Base-by-base conservation (phyloP, 1,140 invertebrate species). In the Sipha flava region DNA sequence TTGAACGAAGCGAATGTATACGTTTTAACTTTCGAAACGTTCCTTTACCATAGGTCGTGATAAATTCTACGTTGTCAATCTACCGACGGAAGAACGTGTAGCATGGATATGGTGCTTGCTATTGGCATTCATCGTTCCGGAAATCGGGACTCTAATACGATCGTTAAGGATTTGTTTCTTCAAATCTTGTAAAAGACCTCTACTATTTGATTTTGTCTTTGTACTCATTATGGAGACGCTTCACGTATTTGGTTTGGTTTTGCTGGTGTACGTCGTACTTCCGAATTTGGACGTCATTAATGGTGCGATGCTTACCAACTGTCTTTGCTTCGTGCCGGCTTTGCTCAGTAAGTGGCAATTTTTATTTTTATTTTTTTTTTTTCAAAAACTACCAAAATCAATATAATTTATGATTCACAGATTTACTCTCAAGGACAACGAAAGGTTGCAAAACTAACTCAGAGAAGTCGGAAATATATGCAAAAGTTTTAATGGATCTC, bases 101-200 rank as follows among this genome's bases (percentile, higher is more conserved):
- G 93, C 92, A 12, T 97, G 95, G 95, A 94, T 94, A 85, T 97
- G 95, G 95, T 94, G 93, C 77, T 86, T 97, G n/a, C 87, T 96
- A 45, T 92, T 95, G 81, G 92, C 92, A 1, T 95, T 94, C 83
- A 88, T 93, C 1, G 89, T 95, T 49, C 95, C 95, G 0, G 95
- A 97, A 86, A 86, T 96, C 31, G 94, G 95, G 10, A 91, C 94
- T 0, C 86, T 95, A 16, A 92, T 96, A 82, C 88, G 95, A 59
- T 92, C 94, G 18, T 87, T 91, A 2, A 89, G 95, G 82, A 96
- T 96, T 85, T 96, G 94, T 84, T 91, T 95, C 83, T 97, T 97
- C 88, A 97, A 96, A 79, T 84, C 84, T 1, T 84, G 82, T 82
- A 82, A 81, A 59, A 81, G 54, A 59, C 84, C 84, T 2, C 83